These are phyloP conservation scores for Stegophylla sp. DNA, from an alignment of 2,888 invertebrate species.

Conservation along the genomic window DNA sequence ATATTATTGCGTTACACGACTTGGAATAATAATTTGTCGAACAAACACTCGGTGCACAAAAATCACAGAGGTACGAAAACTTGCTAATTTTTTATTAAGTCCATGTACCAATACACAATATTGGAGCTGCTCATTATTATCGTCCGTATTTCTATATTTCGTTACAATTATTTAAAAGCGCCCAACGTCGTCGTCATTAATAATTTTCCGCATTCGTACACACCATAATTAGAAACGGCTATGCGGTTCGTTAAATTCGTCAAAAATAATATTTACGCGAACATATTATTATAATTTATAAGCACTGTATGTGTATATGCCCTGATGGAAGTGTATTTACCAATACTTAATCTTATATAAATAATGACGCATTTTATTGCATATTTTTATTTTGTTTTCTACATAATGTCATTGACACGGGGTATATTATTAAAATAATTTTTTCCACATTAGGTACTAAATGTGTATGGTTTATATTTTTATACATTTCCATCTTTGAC, in stretches of 20 bases:
- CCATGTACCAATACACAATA: not conserved
- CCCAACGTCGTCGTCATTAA: not conserved
- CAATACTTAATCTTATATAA: not conserved
- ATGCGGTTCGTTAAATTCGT: conserved; percentile 46
- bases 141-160: not conserved
- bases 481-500: not conserved
- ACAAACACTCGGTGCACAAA: not conserved
- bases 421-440: not conserved
- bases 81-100: not conserved
- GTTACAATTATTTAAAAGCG: not conserved
- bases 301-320: not conserved
- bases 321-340: not conserved
- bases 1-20: too few species aligned
- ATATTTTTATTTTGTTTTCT: not conserved
- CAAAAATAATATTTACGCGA: conserved; percentile 12
- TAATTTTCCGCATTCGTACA: conserved; percentile 51
- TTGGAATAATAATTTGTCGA: too few species aligned
- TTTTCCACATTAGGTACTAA: not conserved
- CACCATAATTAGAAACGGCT: conserved; percentile 51
- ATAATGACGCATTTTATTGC: not conserved
- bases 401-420: conserved; percentile 9
- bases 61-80: not conserved
- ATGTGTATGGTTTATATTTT: not conserved
- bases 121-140: not conserved
- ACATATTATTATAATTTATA: not conserved